phyloP scores from a whole-genome alignment of 2,888 invertebrate species.

The Rhamnusium bicolor region DNA sequence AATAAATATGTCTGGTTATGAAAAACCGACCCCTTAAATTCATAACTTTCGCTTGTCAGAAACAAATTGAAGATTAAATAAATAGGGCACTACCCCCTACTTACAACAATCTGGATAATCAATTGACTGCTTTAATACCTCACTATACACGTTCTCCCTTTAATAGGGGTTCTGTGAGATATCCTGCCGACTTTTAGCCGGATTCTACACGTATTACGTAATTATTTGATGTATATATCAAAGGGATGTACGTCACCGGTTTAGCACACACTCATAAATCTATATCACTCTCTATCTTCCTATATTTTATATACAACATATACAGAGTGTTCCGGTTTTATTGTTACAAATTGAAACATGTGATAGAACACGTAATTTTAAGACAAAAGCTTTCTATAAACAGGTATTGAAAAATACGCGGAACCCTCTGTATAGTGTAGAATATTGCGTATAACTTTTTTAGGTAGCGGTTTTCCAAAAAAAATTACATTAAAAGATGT shows the following conservation, averaged over 20 bases:
- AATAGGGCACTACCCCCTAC: slow-evolving; percentile 42
- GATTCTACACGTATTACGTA: slow-evolving; percentile 32
- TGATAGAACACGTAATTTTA: too few relatives aligned
- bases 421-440: too few relatives aligned
- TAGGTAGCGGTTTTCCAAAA: too few relatives aligned
- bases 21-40: slow-evolving; percentile 12
- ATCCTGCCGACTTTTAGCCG: slow-evolving; percentile 32
- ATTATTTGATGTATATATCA: slow-evolving; percentile 38
- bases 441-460: too few relatives aligned
- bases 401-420: too few relatives aligned
- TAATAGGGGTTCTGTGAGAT: slow-evolving; percentile 25
- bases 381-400: too few relatives aligned
- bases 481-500: too few relatives aligned
- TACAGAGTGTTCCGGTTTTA: too few relatives aligned
- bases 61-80: slow-evolving; percentile 48
- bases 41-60: slow-evolving; percentile 36
- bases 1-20: slow-evolving; percentile 2
- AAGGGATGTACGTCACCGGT: slow-evolving; percentile 23
- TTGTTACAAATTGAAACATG: too few relatives aligned
- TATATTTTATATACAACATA: too few relatives aligned
- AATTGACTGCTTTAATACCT: slow-evolving; percentile 42
- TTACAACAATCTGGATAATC: slow-evolving; percentile 43
- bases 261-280: too few relatives aligned
- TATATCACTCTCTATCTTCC: too few relatives aligned
- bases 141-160: slow-evolving; percentile 37